Conservation (phyloP, 2,888 invertebrate species). For the Pelosia muscerda region DNA sequence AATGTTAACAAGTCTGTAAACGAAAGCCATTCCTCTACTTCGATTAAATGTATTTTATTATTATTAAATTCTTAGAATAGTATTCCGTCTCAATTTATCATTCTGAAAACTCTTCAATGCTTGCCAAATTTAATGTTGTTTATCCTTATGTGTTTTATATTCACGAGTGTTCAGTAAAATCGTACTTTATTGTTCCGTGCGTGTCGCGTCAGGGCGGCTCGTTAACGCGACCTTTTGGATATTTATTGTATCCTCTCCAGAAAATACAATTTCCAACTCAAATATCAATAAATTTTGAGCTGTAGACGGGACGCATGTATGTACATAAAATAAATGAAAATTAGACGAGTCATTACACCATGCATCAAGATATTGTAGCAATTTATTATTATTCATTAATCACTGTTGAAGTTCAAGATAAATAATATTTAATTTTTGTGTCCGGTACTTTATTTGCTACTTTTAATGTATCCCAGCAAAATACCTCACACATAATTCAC, state of each 20-base stretch:
- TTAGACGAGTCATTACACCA: conserved; percentile 32
- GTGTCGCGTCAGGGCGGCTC: conserved; percentile 77
- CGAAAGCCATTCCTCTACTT: conserved; percentile 60
- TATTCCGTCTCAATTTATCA: conserved; percentile 49
- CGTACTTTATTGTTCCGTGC: conserved; percentile 82
- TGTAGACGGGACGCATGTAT: conserved; percentile 63
- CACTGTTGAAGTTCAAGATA: conserved; percentile 4
- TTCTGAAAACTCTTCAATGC: conserved; percentile 53
- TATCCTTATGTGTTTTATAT: conserved; percentile 67
- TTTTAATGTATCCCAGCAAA: conserved; percentile 47
- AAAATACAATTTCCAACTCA: conserved; percentile 84
- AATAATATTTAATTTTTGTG: conserved; percentile 27
- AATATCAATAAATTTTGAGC: conserved; percentile 75
- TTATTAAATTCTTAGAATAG: conserved; percentile 52
- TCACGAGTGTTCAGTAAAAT: conserved; percentile 74
- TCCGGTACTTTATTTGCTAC: conserved; percentile 35
- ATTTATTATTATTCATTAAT: background rate
- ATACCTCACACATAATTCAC: conserved; percentile 63
- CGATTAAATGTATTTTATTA: conserved; percentile 54
- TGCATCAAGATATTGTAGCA: background rate
- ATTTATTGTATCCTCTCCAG: conserved; percentile 85
- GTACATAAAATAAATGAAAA: conserved; percentile 41
- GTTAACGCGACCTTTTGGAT: conserved; percentile 85
- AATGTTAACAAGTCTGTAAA: conserved; percentile 68
- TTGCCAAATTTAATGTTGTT: conserved; percentile 67